Conservation (phyloP, 1,140 invertebrate species). For the Ceratina japonica region DNA sequence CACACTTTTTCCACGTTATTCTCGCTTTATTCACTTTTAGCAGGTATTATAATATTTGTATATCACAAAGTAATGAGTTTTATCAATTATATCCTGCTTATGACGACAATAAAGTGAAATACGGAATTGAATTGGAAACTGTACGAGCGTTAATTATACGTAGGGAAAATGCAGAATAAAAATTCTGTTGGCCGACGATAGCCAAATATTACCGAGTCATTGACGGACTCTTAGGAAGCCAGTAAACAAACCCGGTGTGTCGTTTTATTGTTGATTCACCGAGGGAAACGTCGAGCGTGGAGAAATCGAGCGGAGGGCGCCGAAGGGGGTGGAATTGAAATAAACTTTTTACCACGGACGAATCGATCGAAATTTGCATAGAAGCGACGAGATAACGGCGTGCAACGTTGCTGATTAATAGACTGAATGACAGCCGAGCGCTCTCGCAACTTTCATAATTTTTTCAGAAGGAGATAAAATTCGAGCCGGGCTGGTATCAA, state of each 20-base stretch:
- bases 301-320: background rate
- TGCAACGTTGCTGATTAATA: slow-evolving; percentile 37
- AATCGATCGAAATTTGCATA: slow-evolving; percentile 47
- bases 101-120: background rate
- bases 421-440: slow-evolving; percentile 36
- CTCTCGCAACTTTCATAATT: slow-evolving; percentile 51
- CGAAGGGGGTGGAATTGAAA: slow-evolving; percentile 11
- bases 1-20: background rate
- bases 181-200: background rate
- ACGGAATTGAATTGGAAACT: background rate
- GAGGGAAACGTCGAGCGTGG: background rate
- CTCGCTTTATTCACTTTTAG: background rate
- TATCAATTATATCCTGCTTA: background rate
- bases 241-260: background rate
- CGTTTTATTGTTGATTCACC: background rate
- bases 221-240: background rate
- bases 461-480: slow-evolving; percentile 59
- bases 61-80: background rate
- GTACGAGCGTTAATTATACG: background rate
- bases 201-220: background rate
- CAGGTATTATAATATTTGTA: background rate
- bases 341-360: background rate
- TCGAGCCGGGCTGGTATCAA: slow-evolving; percentile 58
- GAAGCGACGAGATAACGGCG: slow-evolving; percentile 36
- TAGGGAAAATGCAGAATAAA: background rate